phyloP scores from a whole-genome alignment of 2,888 invertebrate species.

The Apocheima hispidaria region DNA sequence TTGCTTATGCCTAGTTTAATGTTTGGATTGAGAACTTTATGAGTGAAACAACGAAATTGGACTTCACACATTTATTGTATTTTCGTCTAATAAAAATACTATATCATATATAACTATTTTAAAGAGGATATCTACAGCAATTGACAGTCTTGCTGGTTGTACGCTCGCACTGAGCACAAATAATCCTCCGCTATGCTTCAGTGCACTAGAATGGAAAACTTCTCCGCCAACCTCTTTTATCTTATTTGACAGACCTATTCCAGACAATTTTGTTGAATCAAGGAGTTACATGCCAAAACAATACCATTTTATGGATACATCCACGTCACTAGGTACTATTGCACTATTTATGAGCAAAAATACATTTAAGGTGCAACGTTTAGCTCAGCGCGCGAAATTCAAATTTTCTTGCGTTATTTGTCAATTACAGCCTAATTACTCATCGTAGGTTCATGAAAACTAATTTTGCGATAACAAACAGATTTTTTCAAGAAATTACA shows the following conservation, averaged over 20 bases:
- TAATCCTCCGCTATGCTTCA: constrained; percentile 64
- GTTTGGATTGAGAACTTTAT: not conserved
- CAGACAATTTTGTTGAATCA: constrained; percentile 56
- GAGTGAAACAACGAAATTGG: constrained; percentile 62
- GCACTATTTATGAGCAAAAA: constrained; percentile 67
- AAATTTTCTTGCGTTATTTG: too few relatives aligned
- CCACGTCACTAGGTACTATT: constrained; percentile 67
- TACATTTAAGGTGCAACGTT: constrained; percentile 34
- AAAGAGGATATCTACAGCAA: constrained; percentile 83
- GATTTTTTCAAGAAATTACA: too few relatives aligned
- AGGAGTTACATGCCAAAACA: constrained; percentile 49
- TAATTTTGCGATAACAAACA: too few relatives aligned
- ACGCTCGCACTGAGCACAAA: constrained; percentile 71
- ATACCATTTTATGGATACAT: constrained; percentile 72
- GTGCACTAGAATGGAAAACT: constrained; percentile 50
- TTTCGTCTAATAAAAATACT: constrained; percentile 86
- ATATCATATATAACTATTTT: constrained; percentile 79
- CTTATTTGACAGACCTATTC: constrained; percentile 79
- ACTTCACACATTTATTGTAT: constrained; percentile 87
- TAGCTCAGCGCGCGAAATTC: too few relatives aligned
- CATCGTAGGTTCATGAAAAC: too few relatives aligned
- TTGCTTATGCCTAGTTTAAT: not conserved
- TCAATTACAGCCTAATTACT: too few relatives aligned
- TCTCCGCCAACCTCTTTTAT: constrained; percentile 63
- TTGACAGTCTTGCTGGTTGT: constrained; percentile 84